phyloP scores from a whole-genome alignment of 2,797 vertebrate genomes.

The Sphenodon punctatus region DNA sequence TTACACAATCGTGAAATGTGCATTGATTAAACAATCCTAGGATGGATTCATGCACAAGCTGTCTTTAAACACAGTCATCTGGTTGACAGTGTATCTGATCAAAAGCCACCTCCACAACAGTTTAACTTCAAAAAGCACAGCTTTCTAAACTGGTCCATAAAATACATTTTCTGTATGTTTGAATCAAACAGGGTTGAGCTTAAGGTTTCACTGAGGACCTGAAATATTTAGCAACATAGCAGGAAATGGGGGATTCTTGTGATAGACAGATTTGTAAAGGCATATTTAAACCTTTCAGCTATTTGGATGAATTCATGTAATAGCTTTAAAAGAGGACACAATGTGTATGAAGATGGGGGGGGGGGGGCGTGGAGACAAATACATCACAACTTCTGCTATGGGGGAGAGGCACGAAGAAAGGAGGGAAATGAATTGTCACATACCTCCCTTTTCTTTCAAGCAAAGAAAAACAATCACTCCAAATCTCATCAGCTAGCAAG shows the following conservation, averaged over 20 bases:
- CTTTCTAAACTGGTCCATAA: no score
- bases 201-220: not conserved
- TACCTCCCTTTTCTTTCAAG: not conserved
- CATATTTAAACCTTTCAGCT: constrained; percentile 30
- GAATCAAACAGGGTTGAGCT: not conserved
- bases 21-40: constrained; percentile 15
- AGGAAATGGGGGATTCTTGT: not conserved
- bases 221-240: not conserved
- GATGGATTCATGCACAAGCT: not conserved
- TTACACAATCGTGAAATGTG: constrained; percentile 11
- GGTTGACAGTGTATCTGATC: constrained; percentile 11
- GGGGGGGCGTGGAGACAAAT: constrained; percentile 15
- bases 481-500: not conserved
- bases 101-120: constrained; percentile 9
- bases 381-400: not conserved
- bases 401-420: not conserved
- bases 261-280: not conserved
- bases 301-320: not conserved
- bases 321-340: not conserved
- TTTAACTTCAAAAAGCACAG: no score
- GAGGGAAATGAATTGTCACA: not conserved
- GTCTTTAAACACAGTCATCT: constrained; percentile 14
- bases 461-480: not conserved
- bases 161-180: rapidly evolving
- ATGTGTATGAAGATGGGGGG: not conserved